Base-by-base conservation (phyloP, 2,113 vertebrate species). In the Pteronura brasiliensis region DNA sequence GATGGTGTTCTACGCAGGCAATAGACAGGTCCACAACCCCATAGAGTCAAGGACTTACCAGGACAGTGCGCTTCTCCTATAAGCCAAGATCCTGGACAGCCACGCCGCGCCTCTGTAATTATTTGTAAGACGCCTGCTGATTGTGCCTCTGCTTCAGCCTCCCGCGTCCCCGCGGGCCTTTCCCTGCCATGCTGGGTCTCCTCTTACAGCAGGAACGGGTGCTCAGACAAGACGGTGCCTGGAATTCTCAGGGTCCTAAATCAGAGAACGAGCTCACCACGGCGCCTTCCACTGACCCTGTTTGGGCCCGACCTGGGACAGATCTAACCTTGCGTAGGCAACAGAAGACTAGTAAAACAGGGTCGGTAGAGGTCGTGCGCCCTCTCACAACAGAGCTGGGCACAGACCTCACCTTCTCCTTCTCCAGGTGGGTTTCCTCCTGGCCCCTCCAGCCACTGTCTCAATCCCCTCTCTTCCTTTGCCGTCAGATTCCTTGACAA, bases 201-300 rank as follows among this genome's bases (percentile, higher is more conserved):
- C 39, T 0, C 17, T 88, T 31, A 69, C 65, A 85, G 52, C 44
- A 74, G 81, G 67, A 0, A 0, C 0, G 59, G 79, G 86, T 96
- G 93, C 55, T 23, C 0, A 0, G 11, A 14, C 0, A 0, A 74
- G 63, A 42, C 3, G 0, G 0, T 20, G 12, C 1, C 0, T 42
- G 27, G 10, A 95, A 21, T 13, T 1, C 9, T 39, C 76, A n/a
- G 69, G 17, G 27, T 42, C 84, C 83, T 14, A 3, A 59, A 12
- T 52, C 88, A 18, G 25, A 80, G 49, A 59, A 21, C 20, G 79
- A 52, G 25, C 6, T 7, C 17, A 6, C 2, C 10, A 1, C 2
- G 18, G 20, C 0, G 0, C 15, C 77, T 69, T 7, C 23, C 69
- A n/a, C 25, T 18, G 84, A 9, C 18, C 27, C 59, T 72, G 27